Conservation (phyloP, 1,140 invertebrate species). For the Heliothis virescens region DNA sequence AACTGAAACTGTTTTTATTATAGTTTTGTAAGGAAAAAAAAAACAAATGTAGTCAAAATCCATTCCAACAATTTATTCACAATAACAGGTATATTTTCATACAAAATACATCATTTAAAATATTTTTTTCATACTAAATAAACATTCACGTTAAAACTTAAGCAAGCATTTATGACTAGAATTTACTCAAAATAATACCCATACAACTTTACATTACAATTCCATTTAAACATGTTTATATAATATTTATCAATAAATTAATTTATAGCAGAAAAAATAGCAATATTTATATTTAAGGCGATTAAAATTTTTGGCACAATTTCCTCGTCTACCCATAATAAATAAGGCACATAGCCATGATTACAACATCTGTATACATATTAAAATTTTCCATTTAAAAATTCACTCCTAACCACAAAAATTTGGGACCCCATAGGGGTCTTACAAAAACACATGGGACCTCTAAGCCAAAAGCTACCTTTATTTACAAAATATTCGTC, state of each 20-base stretch:
- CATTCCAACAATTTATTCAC: conserved; percentile 71
- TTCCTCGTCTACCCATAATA: conserved; percentile 51
- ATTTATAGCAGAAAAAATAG: conserved; percentile 44
- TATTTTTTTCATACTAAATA: conserved; percentile 55
- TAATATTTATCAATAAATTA: conserved; percentile 35
- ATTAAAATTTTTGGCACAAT: conserved; percentile 57
- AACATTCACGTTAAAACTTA: conserved; percentile 51
- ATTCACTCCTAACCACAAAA: conserved; percentile 42
- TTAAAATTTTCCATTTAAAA: conserved; percentile 48
- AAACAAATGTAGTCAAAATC: conserved; percentile 38
- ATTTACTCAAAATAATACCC: conserved; percentile 50
- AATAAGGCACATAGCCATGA: conserved; percentile 62
- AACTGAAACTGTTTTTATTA: not conserved
- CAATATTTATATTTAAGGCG: conserved; percentile 50
- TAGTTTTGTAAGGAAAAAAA: not conserved
- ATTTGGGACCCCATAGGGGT: conserved; percentile 30
- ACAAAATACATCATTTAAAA: conserved; percentile 80
- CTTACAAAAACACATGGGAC: conserved; percentile 38
- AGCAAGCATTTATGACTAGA: conserved; percentile 64
- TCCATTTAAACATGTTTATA: conserved; percentile 43
- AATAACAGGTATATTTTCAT: conserved; percentile 76
- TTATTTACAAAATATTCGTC: conserved; percentile 62
- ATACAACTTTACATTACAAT: conserved; percentile 37
- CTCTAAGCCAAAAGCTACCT: conserved; percentile 35
- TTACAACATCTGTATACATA: conserved; percentile 40